Base-by-base conservation (phyloP, 1,140 invertebrate species). In the Macrocentrus cingulum region DNA sequence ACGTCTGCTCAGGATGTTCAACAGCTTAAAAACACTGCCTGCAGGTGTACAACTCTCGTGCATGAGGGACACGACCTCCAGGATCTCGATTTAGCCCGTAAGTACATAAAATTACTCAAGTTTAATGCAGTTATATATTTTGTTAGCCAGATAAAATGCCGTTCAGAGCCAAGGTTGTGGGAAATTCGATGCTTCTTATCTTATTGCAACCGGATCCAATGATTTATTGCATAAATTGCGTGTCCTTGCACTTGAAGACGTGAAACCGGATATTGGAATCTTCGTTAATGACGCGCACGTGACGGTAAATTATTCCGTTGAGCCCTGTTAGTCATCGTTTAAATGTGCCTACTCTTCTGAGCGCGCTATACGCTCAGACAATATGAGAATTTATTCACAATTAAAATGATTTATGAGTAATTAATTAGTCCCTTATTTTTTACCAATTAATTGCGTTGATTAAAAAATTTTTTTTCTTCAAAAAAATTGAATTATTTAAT, bases 11-110 rank as follows among this genome's bases (percentile, higher is more conserved):
- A 41, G 18, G 63, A 79, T 34, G 41, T 65, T 2, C 50, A 66
- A 16, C 49, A 44, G 11, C 45, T 79, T 11, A 64, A 67, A 9
- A 70, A 75, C 9, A 63, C 69, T 19, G 60, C 79, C 13, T 79
- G 76, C 69, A 69, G 66, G 25, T 80, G 78, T 52, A 79, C 77
- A 20, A 74, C 71, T 18, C 54, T 80, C 51, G 69, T 80, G 16
- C 74, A 79, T 32, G 71, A 77, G 64, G 74, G 74, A 51, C 66
- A 79, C 48, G 65, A 77, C 55, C 63, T 77, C 46, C 63, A 65
- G 29, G 69, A 71, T 62, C 60, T 80, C 13, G 62, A 69, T 4
- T 53, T 58, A 72, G 71, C 75, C 63, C 70, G 78, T 79, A 69
- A 78, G 72, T 51, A 9, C 8, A 42, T 4, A 29, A 37, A 29